Evolutionary conservation across 1,140 invertebrate genomes (phyloP).

Genomic region (Drosophila repleta): DNA sequence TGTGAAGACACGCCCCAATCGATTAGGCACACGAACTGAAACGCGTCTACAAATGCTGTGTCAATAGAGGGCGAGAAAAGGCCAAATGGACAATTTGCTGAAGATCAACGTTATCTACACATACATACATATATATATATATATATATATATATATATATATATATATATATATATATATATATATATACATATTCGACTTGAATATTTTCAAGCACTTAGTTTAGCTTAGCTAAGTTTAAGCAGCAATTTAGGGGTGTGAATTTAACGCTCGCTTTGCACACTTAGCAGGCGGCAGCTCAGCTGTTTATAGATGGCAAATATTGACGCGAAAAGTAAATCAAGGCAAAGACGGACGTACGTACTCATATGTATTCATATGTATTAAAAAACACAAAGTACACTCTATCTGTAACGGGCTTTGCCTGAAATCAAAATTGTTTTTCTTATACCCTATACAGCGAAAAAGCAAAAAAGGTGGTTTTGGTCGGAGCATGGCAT

Average conservation of each 20-base stretch:
- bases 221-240: conserved; percentile 41
- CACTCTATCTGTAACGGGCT: conserved; percentile 24
- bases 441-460: neutral
- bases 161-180: conserved; percentile 24
- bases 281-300: conserved; percentile 13
- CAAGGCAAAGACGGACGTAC: conserved; percentile 53
- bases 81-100: conserved; percentile 44
- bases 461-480: neutral
- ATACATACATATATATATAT: conserved; percentile 2
- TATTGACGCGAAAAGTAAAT: conserved; percentile 53
- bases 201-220: conserved; percentile 45
- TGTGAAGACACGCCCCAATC: conserved; percentile 36
- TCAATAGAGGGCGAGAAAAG: conserved; percentile 46
- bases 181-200: conserved; percentile 16
- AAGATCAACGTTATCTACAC: conserved; percentile 43
- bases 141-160: conserved; percentile 1
- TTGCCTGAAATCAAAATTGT: conserved; percentile 46
- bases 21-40: conserved; percentile 15
- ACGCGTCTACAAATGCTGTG: conserved; percentile 32
- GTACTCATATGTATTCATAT: conserved; percentile 21
- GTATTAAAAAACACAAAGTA: conserved; percentile 20
- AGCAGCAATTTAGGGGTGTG: conserved; percentile 64
- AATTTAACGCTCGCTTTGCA: conserved; percentile 51
- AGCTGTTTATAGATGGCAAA: conserved; percentile 31
- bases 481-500: no score